phyloP scores from a whole-genome alignment of 1,140 invertebrate genomes.

The Acyrthosiphon pisum region DNA sequence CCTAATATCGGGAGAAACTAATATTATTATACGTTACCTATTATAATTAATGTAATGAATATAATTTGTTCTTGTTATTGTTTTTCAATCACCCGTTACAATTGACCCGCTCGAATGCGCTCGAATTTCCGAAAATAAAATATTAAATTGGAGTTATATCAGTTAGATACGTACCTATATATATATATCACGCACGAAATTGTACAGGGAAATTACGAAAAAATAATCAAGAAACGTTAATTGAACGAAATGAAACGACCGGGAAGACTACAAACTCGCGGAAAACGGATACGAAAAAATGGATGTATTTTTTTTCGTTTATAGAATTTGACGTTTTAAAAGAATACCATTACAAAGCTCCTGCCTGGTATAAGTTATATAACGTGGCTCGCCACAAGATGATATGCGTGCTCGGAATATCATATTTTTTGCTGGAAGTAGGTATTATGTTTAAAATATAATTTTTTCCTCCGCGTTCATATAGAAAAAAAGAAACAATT shows the following conservation, averaged over 20 bases:
- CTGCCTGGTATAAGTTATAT: not conserved
- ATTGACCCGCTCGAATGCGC: no score
- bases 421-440: not conserved
- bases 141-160: not conserved
- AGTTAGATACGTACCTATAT: not conserved
- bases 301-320: not conserved
- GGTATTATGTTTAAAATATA: not conserved
- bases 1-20: no score
- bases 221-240: not conserved
- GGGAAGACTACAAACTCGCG: not conserved
- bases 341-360: not conserved
- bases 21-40: no score
- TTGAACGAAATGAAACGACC: not conserved
- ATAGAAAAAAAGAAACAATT: not conserved
- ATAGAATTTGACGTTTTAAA: not conserved
- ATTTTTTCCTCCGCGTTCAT: not conserved
- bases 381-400: not conserved
- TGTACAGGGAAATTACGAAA: not conserved
- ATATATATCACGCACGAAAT: not conserved
- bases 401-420: not conserved
- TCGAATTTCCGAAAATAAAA: no score
- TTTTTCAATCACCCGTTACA: no score
- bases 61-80: no score
- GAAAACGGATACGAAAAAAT: not conserved
- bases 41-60: no score